These are phyloP conservation scores for Aramus guarauna DNA, from an alignment of 2,113 vertebrate species.

Conservation along the genomic window DNA sequence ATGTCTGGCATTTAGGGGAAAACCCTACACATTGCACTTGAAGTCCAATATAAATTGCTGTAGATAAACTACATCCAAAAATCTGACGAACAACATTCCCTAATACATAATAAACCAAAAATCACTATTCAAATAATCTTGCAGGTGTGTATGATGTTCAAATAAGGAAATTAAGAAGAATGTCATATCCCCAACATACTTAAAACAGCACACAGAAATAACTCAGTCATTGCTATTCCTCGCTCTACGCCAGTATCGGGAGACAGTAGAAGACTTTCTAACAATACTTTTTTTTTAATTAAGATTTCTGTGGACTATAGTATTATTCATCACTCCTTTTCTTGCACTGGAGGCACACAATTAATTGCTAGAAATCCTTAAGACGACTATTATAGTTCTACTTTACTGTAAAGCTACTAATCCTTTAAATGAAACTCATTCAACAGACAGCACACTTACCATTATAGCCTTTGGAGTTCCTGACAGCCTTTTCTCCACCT, in stretches of 20 bases:
- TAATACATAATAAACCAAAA: background rate
- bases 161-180: background rate
- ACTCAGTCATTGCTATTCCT: background rate
- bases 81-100: background rate
- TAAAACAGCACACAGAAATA: background rate
- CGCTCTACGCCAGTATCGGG: background rate
- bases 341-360: background rate
- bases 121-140: background rate
- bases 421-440: background rate
- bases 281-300: background rate
- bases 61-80: background rate
- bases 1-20: too few relatives aligned
- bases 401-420: background rate
- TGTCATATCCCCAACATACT: background rate
- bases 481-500: background rate
- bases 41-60: background rate
- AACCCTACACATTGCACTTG: background rate
- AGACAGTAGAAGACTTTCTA: background rate
- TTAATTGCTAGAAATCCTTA: background rate
- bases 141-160: background rate
- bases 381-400: background rate
- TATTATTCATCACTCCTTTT: background rate
- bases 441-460: background rate
- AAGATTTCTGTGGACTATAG: background rate
- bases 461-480: background rate